phyloP scores from a whole-genome alignment of 1,140 invertebrate species.

The Lethrus apterus region DNA sequence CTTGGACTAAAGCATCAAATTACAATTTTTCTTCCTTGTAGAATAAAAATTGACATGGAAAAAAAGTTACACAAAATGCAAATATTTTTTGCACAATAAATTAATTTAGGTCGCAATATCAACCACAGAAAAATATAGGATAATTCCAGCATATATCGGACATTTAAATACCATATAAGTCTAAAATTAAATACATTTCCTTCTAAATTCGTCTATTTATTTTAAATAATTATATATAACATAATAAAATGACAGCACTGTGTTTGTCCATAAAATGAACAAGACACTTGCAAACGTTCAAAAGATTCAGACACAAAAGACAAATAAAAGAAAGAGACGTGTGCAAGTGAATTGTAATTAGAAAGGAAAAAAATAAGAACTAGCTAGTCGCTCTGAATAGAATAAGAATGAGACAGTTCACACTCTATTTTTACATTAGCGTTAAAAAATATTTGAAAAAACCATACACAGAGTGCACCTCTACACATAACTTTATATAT shows the following conservation, averaged over 20 bases:
- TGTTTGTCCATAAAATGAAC: neutral
- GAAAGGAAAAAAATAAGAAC: neutral
- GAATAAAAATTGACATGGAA: no score
- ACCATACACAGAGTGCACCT: conserved; percentile 17
- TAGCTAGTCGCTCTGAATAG: neutral
- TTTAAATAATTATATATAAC: conserved; percentile 15
- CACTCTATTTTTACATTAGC: conserved; percentile 10
- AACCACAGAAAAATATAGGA: no score
- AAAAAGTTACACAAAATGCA: no score
- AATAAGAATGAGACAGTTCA: conserved; percentile 8
- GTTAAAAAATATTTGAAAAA: conserved; percentile 14
- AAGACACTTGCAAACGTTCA: conserved; percentile 9
- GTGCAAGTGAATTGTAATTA: conserved; percentile 6
- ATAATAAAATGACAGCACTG: conserved; percentile 15
- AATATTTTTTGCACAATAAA: no score
- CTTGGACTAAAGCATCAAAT: no score
- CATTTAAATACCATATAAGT: no score
- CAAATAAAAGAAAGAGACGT: conserved; percentile 6
- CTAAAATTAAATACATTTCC: no score
- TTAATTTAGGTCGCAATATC: no score
- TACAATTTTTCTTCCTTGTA: no score
- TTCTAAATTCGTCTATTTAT: conserved; percentile 14
- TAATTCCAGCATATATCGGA: no score
- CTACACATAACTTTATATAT: conserved; percentile 21
- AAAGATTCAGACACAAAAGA: neutral